Conservation (phyloP, 2,113 vertebrate species). For the Spheniscus mendiculus region DNA sequence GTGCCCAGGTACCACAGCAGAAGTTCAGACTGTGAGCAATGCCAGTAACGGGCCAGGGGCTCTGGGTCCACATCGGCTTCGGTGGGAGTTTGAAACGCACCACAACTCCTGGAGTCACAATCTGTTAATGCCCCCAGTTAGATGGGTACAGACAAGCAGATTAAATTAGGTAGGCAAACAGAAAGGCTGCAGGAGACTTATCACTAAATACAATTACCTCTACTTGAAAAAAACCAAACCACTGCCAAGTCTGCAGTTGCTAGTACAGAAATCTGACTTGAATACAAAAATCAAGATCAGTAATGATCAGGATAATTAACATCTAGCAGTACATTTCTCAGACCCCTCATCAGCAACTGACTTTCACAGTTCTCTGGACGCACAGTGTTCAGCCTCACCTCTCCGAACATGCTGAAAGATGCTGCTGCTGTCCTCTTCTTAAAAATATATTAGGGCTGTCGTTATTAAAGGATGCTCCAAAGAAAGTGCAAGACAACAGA, state of each 20-base stretch:
- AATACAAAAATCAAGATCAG: background rate
- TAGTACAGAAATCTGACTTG: background rate
- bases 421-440: background rate
- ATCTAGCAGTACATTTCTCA: background rate
- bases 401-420: background rate
- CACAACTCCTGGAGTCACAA: background rate
- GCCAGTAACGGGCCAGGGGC: background rate
- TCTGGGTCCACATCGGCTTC: background rate
- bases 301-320: background rate
- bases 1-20: background rate
- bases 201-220: background rate
- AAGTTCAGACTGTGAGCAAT: background rate
- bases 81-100: background rate
- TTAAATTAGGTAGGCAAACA: background rate
- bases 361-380: background rate
- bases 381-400: background rate
- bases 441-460: background rate
- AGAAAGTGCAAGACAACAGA: background rate
- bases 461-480: background rate
- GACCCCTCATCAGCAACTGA: background rate
- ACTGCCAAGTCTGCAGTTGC: background rate
- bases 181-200: conserved; percentile 13
- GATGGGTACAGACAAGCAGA: background rate
- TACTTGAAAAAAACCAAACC: background rate
- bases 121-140: background rate